phyloP scores from a whole-genome alignment of 2,113 vertebrate genomes.

The Strix uralensis region DNA sequence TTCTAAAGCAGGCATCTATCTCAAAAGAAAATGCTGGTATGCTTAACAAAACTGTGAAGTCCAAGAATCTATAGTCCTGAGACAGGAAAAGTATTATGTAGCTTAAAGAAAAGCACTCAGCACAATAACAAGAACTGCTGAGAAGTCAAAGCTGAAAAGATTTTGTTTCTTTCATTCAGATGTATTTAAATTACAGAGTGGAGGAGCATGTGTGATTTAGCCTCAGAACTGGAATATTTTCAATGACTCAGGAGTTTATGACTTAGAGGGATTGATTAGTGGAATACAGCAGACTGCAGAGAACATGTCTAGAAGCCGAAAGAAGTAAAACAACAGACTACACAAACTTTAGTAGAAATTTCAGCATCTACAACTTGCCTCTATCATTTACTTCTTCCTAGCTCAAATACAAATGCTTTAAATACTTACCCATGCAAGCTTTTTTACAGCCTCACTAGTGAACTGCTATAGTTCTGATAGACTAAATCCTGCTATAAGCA shows the following conservation, averaged over 20 bases:
- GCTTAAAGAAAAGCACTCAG: background rate
- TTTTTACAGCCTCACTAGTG: background rate
- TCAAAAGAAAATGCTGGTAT: background rate
- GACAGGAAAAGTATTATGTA: background rate
- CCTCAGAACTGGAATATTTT: background rate
- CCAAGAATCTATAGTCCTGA: background rate
- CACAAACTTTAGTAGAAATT: background rate
- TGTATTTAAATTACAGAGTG: background rate
- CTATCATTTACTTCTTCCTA: background rate
- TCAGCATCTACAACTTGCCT: background rate
- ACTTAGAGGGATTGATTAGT: background rate
- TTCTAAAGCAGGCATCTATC: background rate
- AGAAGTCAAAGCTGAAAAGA: background rate
- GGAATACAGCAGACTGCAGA: background rate
- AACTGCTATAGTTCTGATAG: background rate
- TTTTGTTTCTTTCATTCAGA: background rate
- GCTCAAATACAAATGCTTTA: background rate
- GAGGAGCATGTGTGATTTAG: background rate
- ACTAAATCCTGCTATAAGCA: background rate
- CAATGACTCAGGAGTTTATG: background rate
- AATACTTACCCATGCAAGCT: background rate
- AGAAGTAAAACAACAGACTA: background rate
- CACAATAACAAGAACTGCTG: background rate
- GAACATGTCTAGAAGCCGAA: background rate
- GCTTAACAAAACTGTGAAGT: background rate